Evolutionary conservation across 1,140 invertebrate genomes (phyloP).

Genomic region (Heliconius hermathena): DNA sequence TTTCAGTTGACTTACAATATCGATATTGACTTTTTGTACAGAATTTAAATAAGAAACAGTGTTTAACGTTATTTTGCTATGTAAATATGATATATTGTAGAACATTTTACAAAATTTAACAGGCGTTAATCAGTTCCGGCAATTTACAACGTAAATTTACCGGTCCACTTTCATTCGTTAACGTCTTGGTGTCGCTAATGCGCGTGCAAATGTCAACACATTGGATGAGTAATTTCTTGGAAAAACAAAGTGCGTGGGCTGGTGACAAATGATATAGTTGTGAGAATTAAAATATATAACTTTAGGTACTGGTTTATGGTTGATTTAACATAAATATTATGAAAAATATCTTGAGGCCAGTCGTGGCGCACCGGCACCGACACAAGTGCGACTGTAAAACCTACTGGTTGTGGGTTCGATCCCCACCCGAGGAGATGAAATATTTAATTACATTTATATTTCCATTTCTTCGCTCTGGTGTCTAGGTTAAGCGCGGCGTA

Average conservation of each 20-base stretch:
- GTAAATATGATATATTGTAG: conserved; percentile 21
- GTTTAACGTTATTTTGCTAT: background rate
- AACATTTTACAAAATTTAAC: conserved; percentile 14
- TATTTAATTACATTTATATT: no score
- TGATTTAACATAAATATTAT: background rate
- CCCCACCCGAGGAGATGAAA: no score
- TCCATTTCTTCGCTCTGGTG: no score
- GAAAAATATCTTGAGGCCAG: background rate
- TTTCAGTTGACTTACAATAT: background rate
- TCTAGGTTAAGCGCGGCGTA: no score
- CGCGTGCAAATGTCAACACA: conserved; percentile 58
- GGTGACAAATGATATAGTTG: background rate
- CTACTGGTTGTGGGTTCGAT: no score
- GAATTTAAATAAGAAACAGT: background rate
- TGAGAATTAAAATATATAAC: background rate
- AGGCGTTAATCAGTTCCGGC: conserved; percentile 47
- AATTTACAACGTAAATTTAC: conserved; percentile 66
- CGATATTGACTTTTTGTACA: background rate
- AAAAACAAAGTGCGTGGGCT: conserved; percentile 25
- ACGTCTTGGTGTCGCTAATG: conserved; percentile 51
- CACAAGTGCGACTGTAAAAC: no score
- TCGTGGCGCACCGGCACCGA: no score
- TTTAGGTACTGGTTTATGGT: background rate
- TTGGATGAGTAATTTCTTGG: conserved; percentile 25
- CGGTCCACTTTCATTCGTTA: conserved; percentile 54